Evolutionary conservation across 2,797 vertebrate genomes (phyloP).

Genomic region (Salmo trutta): DNA sequence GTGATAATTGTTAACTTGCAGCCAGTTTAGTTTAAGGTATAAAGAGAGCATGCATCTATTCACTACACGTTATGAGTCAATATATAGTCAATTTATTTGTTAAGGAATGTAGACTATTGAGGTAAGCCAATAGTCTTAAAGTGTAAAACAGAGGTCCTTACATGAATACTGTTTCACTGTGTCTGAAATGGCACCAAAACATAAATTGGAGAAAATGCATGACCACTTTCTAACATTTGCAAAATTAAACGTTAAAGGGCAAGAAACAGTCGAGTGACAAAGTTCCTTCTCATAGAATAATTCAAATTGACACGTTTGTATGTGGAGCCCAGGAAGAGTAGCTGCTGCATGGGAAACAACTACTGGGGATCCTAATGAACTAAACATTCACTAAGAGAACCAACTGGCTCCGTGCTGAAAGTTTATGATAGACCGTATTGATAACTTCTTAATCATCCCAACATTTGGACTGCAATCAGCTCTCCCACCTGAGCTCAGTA

Average conservation of each 20-base stretch:
- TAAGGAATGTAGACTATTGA: background rate
- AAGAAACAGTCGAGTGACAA: slow-evolving; percentile 20
- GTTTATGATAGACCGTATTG: slow-evolving; percentile 59
- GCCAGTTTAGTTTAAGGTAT: slow-evolving; percentile 15
- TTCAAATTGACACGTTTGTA: slow-evolving; percentile 23
- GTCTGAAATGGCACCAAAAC: slow-evolving; percentile 22
- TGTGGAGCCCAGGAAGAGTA: too few relatives aligned
- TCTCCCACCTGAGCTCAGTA: slow-evolving; percentile 28
- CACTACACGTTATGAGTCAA: slow-evolving; percentile 19
- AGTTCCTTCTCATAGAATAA: slow-evolving; percentile 31
- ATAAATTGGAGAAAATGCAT: slow-evolving; percentile 20
- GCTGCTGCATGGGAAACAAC: too few relatives aligned
- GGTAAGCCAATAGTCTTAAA: background rate
- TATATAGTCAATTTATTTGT: background rate
- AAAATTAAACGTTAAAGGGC: slow-evolving; percentile 31
- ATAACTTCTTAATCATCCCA: slow-evolving; percentile 36
- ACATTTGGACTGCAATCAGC: slow-evolving; percentile 34
- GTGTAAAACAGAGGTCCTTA: slow-evolving; percentile 6
- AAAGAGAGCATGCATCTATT: slow-evolving; percentile 25
- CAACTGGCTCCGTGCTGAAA: slow-evolving; percentile 53
- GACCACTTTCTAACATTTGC: slow-evolving; percentile 7
- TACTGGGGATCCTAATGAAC: background rate
- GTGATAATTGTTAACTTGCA: background rate
- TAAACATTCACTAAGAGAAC: slow-evolving; percentile 61
- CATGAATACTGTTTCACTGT: background rate